These are phyloP conservation scores for Clunio marinus DNA, from an alignment of 2,888 invertebrate genomes.

Conservation along the genomic window DNA sequence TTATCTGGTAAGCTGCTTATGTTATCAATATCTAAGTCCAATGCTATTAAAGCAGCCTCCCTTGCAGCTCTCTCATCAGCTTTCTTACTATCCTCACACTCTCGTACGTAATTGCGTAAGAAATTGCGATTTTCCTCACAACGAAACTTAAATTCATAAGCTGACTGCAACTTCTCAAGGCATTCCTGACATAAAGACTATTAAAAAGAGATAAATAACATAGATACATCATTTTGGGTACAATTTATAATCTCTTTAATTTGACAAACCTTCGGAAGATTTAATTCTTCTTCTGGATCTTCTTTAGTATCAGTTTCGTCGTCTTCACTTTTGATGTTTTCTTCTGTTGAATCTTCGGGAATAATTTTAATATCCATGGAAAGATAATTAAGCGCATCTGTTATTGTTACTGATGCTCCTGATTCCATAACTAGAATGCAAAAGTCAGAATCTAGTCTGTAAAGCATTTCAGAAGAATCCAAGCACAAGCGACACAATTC, in stretches of 20 bases:
- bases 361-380: slow-evolving; percentile 18
- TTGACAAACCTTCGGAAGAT: slow-evolving; percentile 8
- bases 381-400: slow-evolving; percentile 28
- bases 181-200: slow-evolving; percentile 28
- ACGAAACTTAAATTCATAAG: slow-evolving; percentile 32
- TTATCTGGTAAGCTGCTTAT: slow-evolving; percentile 24
- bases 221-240: neutral
- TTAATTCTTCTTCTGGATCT: neutral
- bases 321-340: neutral
- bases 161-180: slow-evolving; percentile 25
- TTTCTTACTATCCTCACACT: neutral
- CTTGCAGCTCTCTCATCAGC: slow-evolving; percentile 25
- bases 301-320: neutral
- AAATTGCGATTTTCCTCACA: slow-evolving; percentile 22
- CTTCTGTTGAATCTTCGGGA: neutral
- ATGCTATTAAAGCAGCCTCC: neutral
- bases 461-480: neutral
- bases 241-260: neutral
- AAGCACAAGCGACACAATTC: slow-evolving; percentile 26
- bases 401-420: slow-evolving; percentile 9
- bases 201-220: neutral
- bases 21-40: slow-evolving; percentile 27
- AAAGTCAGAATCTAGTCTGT: slow-evolving; percentile 4
- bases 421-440: slow-evolving; percentile 18
- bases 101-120: neutral